phyloP scores from a whole-genome alignment of 2,888 invertebrate genomes.

The Notodonta ziczac region DNA sequence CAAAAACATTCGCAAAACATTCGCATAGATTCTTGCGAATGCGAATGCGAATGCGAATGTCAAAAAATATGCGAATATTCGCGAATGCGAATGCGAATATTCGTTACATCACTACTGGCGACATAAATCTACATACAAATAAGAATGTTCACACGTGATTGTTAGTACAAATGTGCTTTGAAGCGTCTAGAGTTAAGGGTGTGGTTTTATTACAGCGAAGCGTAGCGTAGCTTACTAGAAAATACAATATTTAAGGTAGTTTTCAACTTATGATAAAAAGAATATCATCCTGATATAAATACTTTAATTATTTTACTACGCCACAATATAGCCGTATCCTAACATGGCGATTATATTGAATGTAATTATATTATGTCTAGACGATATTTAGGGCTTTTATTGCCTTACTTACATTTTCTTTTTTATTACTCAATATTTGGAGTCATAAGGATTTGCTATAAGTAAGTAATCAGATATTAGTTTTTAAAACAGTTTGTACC shows the following conservation, averaged over 20 bases:
- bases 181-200: not conserved
- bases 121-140: constrained; percentile 3
- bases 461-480: not conserved
- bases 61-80: no score
- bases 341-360: not conserved
- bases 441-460: not conserved
- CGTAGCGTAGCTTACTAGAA: not conserved
- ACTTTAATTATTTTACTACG: not conserved
- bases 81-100: no score
- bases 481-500: not conserved
- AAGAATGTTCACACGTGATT: not conserved
- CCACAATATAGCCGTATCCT: not conserved
- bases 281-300: no score
- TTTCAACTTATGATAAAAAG: no score
- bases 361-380: not conserved
- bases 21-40: no score
- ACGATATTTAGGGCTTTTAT: not conserved
- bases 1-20: no score
- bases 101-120: no score
- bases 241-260: no score
- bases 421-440: not conserved
- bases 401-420: not conserved
- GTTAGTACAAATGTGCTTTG: not conserved
- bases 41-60: no score
- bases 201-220: not conserved